Conservation (phyloP, 2,888 invertebrate genomes). For the Silvanus unidentatus region DNA sequence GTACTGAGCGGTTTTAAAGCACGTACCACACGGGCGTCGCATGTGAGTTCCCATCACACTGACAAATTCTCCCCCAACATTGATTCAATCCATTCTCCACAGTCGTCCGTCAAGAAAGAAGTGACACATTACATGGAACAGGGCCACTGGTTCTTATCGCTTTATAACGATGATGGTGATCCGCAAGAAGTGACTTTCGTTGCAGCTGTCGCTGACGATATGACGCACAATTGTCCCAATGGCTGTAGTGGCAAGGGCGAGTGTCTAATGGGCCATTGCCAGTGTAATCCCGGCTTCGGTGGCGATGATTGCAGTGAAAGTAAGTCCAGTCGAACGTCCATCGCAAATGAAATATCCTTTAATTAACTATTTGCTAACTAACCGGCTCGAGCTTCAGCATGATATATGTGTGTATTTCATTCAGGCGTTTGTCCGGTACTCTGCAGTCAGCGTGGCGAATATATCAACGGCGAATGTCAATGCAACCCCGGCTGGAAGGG, state of each 20-base stretch:
- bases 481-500: constrained; percentile 99
- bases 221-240: constrained; percentile 92
- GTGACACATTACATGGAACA: constrained; percentile 93
- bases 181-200: constrained; percentile 81
- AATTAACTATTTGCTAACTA: constrained; percentile 1
- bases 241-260: constrained; percentile 96
- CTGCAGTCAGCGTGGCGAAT: constrained; percentile 95
- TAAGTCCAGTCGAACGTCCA: constrained; percentile 50
- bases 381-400: neutral
- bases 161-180: constrained; percentile 94
- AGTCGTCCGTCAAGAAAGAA: constrained; percentile 85
- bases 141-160: constrained; percentile 92
- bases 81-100: constrained; percentile 19
- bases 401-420: neutral
- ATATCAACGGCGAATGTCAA: constrained; percentile 92
- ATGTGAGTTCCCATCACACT: constrained; percentile 58
- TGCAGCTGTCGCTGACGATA: constrained; percentile 80
- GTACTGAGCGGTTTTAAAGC: constrained; percentile 86
- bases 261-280: constrained; percentile 90
- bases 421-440: constrained; percentile 91
- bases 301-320: constrained; percentile 96
- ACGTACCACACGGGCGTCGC: constrained; percentile 74
- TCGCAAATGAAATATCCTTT: neutral
- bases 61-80: no score
- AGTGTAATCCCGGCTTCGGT: constrained; percentile 93